Base-by-base conservation (phyloP, 2,888 invertebrate genomes). In the Ptilodon capucinus region DNA sequence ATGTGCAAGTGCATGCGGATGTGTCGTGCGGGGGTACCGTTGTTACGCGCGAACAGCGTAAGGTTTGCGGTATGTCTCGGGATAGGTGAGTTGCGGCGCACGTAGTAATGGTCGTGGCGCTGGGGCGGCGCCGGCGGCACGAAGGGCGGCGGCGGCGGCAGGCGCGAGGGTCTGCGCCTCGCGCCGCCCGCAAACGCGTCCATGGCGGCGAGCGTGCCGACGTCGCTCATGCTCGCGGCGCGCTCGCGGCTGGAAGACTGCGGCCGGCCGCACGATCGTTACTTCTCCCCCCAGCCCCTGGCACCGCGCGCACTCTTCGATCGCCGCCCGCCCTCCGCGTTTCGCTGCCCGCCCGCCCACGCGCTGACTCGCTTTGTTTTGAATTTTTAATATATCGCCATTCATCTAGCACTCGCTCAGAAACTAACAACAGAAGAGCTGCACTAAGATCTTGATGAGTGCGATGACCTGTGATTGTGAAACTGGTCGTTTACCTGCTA, bases 111-210 rank as follows among this genome's bases (percentile, higher is more conserved):
- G 81, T 89, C 87, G 74, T 85, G 85, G 71, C 85, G 84, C 75
- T 80, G 85, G 64, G 88, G 88, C 70, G 89, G 89, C 61, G 87
- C 89, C 70, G 88, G 89, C 57, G 88, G 88, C 76, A 87, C 84
- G 81, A 84, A 83, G 73, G 86, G 86, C 80, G 88, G 89, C 76
- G 89, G 89, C 68, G 89, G 90, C 69, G 89, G 89, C 71, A 89
- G 80, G 69, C 87, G 86, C 62, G 86, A 76, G 72, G 86, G 83
- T 79, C 87, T 77, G 51, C 89, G 87, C 83, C 91, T 75, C 71
- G 88, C 88, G 83, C 89, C 91, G 86, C 87, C 89, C 79, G 86
- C 90, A 84, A 86, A 91, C 79, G 86, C 90, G 84, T 88, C 90
- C 89, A 87, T 91, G 67, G 87, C 90, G 79, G 88, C 90, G 82